phyloP scores from a whole-genome alignment of 92 coral and sea anemone species.

The Palythoa grandis region DNA sequence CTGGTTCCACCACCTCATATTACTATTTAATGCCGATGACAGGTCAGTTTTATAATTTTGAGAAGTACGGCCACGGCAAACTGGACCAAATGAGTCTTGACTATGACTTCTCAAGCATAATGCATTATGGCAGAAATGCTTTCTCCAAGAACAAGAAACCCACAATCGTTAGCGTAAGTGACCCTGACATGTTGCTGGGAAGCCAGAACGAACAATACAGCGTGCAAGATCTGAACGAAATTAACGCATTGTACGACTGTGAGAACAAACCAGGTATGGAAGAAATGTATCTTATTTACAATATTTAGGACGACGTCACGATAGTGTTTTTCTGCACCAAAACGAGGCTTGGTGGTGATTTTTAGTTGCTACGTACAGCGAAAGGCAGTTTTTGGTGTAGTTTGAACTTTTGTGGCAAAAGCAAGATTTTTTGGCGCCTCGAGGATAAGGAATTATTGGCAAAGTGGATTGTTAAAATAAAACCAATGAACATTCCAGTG shows the following conservation, averaged over 20 bases:
- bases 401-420: no score
- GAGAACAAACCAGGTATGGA: constrained; percentile 30
- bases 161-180: constrained; percentile 28
- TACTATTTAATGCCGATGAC: neutral
- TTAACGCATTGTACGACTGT: constrained; percentile 36
- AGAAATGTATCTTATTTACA: neutral
- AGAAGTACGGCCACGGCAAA: constrained; percentile 42
- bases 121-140: constrained; percentile 42
- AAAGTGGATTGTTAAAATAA: no score
- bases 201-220: constrained; percentile 31
- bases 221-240: constrained; percentile 16
- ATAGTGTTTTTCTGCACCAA: no score
- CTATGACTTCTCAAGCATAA: constrained; percentile 36
- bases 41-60: constrained; percentile 39
- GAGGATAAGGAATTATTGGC: no score
- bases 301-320: no score
- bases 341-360: no score
- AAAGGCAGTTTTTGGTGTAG: no score
- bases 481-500: no score
- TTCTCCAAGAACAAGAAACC: constrained; percentile 39
- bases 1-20: no score
- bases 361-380: no score
- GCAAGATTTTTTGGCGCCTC: no score
- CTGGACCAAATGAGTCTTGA: constrained; percentile 27
- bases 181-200: constrained; percentile 33